Conservation (phyloP, 2,797 vertebrate species). For the Danio kyathit region DNA sequence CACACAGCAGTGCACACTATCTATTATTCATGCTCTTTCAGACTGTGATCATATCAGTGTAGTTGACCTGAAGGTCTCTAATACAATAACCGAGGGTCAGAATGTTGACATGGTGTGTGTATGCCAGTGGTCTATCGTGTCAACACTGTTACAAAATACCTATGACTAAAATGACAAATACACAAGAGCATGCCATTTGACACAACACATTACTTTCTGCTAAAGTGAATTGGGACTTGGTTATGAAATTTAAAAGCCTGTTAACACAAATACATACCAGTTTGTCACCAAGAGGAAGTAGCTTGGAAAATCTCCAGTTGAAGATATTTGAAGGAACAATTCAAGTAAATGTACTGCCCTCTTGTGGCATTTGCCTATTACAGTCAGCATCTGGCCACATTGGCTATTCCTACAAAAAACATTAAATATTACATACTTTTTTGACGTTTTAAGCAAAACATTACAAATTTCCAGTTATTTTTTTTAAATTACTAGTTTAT, state of each 20-base stretch:
- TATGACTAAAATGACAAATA: neutral
- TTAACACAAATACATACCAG: neutral
- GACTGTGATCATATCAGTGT: neutral
- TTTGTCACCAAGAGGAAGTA: neutral
- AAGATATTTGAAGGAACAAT: neutral
- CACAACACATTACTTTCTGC: neutral
- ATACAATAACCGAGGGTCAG: slow-evolving; percentile 34
- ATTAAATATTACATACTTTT: no score
- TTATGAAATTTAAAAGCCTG: neutral
- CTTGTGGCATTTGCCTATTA: neutral
- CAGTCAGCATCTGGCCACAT: neutral
- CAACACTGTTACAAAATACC: neutral
- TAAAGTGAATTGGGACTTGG: neutral
- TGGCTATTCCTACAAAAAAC: no score
- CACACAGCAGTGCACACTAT: slow-evolving; percentile 66
- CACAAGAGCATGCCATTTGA: neutral
- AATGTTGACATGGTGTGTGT: neutral
- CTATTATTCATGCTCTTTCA: slow-evolving; percentile 19
- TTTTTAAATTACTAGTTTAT: no score
- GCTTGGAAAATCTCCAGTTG: neutral
- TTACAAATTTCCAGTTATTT: no score
- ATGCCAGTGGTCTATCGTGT: neutral
- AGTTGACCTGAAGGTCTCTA: slow-evolving; percentile 18
- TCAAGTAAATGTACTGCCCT: slow-evolving; percentile 29
- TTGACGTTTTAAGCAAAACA: no score